A percentile compares a stretch with the other conserved stretches of the same genome.
Conservation (phyloP, 2,113 vertebrate genomes). For the Notiomystis cincta region DNA sequence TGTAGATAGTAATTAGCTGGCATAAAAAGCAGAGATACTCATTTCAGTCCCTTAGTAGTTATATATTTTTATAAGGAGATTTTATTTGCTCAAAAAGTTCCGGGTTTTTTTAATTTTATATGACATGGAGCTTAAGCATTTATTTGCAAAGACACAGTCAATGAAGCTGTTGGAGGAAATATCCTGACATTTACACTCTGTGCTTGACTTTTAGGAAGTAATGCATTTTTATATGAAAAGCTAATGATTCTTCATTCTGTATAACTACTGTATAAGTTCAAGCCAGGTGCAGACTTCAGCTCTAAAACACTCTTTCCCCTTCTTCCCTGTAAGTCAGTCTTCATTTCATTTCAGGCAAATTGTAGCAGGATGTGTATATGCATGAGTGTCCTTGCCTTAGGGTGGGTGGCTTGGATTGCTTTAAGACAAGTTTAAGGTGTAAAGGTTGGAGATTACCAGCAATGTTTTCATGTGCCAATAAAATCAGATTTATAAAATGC, state of each 20-base stretch:
- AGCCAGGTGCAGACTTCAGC: not conserved
- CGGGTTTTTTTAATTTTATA: not conserved
- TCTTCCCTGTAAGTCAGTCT: not conserved
- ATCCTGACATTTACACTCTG: not conserved
- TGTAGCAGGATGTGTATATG: not conserved
- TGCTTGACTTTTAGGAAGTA: conserved; percentile 3
- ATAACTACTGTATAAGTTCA: not conserved
- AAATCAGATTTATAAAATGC: not conserved
- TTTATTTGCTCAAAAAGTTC: not conserved
- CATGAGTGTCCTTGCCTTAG: not conserved
- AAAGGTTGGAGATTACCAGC: not conserved
- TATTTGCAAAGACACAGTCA: not conserved
- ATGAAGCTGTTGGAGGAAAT: not conserved
- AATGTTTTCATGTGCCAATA: not conserved
- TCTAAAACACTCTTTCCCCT: not conserved
- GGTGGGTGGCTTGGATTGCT: not conserved
- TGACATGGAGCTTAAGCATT: not conserved
- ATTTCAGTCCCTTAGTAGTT: not conserved
- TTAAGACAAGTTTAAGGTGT: not conserved
- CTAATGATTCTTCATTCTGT: not conserved
- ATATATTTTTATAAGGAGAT: not conserved
- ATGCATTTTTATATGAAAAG: not conserved
- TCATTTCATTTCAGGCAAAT: not conserved
- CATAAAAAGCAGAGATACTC: not conserved
- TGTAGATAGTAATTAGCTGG: not conserved